A percentile compares a stretch with the other conserved stretches of the same genome.
Conservation (phyloP, 2,113 vertebrate genomes). For the Petrocephalus microphthalmus region DNA sequence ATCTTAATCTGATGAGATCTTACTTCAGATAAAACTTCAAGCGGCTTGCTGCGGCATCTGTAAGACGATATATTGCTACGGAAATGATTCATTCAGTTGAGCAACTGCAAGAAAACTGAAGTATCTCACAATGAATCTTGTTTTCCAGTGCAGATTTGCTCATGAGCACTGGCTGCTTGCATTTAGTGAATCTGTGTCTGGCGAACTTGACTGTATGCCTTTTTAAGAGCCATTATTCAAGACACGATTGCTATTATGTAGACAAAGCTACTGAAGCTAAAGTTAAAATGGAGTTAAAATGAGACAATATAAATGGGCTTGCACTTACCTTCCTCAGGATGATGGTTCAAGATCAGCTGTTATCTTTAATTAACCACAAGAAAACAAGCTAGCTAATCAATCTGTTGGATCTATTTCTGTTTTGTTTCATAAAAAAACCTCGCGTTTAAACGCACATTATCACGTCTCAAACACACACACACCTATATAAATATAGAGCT, state of each 20-base stretch:
- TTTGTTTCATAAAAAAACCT: neutral
- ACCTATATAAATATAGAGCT: neutral
- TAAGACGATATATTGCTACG: neutral
- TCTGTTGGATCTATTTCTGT: neutral
- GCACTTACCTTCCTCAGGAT: neutral
- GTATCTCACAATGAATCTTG: neutral
- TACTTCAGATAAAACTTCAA: neutral
- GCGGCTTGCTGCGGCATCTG: neutral
- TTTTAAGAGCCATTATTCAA: neutral
- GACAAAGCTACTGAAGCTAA: neutral
- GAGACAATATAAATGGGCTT: neutral
- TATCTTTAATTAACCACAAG: neutral
- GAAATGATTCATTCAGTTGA: conserved; percentile 11
- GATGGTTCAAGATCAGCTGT: neutral
- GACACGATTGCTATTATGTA: neutral
- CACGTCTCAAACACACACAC: neutral
- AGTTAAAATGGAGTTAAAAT: neutral
- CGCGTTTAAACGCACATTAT: neutral
- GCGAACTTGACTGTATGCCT: neutral
- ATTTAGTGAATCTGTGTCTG: neutral
- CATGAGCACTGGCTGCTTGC: neutral
- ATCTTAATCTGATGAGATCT: neutral
- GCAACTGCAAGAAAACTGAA: neutral
- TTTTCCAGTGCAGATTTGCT: neutral
- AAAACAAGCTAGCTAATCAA: neutral